Conservation (phyloP, 2,113 vertebrate species). For the Chionomys nivalis region DNA sequence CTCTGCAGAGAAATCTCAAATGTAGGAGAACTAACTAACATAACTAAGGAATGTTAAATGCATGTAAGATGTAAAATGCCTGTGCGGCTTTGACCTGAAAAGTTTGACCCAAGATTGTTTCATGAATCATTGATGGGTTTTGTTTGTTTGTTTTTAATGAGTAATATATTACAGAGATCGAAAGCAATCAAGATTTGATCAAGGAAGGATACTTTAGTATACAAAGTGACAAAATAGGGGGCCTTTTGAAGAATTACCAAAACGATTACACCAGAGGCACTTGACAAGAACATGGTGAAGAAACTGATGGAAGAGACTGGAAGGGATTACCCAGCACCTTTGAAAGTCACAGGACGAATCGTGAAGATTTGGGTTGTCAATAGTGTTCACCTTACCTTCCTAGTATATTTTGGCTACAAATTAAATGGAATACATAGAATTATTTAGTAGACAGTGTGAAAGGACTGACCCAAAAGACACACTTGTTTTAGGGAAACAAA, state of each 20-base stretch:
- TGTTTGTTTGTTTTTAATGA: neutral
- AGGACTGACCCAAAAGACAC: neutral
- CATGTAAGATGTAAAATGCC: too few relatives aligned
- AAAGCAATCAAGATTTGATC: conserved; percentile 12
- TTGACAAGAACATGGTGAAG: neutral
- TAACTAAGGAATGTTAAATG: neutral
- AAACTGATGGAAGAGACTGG: neutral
- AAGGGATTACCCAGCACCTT: neutral
- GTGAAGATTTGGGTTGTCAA: neutral
- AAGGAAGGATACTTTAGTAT: neutral
- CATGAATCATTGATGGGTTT: neutral
- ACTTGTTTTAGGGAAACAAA: neutral
- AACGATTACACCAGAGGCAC: neutral
- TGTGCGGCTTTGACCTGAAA: neutral
- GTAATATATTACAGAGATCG: neutral
- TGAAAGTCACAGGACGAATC: neutral
- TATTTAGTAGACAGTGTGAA: neutral
- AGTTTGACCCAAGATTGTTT: neutral
- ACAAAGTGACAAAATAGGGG: neutral
- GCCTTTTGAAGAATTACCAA: neutral
- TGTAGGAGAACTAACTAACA: neutral
- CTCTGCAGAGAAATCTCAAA: neutral
- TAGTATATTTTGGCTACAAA: neutral
- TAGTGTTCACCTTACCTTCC: neutral
- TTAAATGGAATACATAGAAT: neutral